These are phyloP conservation scores for Aphidius ervi DNA, from an alignment of 1,140 invertebrate species.

Conservation along the genomic window DNA sequence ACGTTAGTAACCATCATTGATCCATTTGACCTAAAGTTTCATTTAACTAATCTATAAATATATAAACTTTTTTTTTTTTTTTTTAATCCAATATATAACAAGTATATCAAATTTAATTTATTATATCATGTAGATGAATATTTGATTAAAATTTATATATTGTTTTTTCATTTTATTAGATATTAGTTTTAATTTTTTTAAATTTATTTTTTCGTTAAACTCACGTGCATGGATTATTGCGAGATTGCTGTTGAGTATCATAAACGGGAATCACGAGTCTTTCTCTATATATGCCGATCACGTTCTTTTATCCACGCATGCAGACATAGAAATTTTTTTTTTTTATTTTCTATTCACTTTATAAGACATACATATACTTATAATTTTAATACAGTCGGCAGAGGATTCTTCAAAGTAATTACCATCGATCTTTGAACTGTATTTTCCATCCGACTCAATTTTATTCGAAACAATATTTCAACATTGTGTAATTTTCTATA, in stretches of 20 bases:
- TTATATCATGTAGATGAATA: not conserved
- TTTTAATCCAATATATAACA: not conserved
- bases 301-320: constrained; percentile 1
- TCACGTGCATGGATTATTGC: no score
- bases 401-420: constrained; percentile 12
- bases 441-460: constrained; percentile 8
- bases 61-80: not conserved
- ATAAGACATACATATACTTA: no score
- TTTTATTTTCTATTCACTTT: no score
- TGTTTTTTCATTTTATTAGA: no score
- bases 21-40: constrained; percentile 34
- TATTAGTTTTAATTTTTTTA: no score
- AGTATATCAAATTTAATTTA: not conserved
- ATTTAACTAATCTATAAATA: not conserved
- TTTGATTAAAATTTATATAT: no score
- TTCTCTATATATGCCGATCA: constrained; percentile 2
- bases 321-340: not conserved
- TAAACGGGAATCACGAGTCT: no score
- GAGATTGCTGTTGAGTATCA: no score
- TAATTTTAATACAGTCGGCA: not conserved
- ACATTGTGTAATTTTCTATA: no score
- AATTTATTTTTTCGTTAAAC: no score
- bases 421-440: constrained; percentile 22
- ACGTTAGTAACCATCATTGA: constrained; percentile 34
- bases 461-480: no score